phyloP scores from a whole-genome alignment of 1,140 invertebrate genomes.

The Zaprionus davidi region DNA sequence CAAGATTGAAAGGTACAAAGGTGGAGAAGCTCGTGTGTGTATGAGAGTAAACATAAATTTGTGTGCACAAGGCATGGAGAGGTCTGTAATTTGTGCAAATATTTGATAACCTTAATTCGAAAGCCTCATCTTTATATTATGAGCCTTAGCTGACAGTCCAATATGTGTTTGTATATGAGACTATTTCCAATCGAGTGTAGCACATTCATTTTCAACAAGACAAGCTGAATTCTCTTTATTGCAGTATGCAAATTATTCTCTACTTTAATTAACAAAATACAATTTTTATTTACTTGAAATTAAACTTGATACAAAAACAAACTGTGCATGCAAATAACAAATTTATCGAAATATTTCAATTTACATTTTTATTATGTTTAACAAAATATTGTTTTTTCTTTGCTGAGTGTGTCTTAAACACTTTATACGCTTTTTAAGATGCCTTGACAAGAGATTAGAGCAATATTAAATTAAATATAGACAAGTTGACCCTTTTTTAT shows the following conservation, averaged over 20 bases:
- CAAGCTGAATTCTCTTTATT: neutral
- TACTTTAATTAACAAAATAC: neutral
- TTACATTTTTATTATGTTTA: neutral
- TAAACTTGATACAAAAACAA: neutral
- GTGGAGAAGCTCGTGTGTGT: neutral
- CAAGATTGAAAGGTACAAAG: constrained; percentile 7
- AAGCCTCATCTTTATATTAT: constrained; percentile 13
- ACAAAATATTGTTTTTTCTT: too few species aligned
- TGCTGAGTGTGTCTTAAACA: too few species aligned
- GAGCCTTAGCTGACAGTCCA: neutral
- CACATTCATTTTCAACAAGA: too few species aligned
- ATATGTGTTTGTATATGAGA: neutral
- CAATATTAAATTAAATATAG: too few species aligned
- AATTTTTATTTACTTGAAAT: neutral
- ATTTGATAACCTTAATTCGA: constrained; percentile 30
- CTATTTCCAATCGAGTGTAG: neutral
- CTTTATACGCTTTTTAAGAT: too few species aligned
- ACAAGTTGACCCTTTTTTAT: too few species aligned
- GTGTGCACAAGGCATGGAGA: constrained; percentile 3
- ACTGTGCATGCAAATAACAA: neutral
- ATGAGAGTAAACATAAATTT: neutral
- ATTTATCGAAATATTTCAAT: neutral
- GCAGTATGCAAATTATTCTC: too few species aligned
- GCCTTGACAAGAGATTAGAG: too few species aligned
- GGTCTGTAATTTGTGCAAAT: constrained; percentile 24